A percentile compares a stretch with the other conserved stretches of the same genome.
Evolutionary conservation across 37 sponge, comb jelly and placozoan genomes (phyloP).

Genomic region (Chondrosia reniformis): DNA sequence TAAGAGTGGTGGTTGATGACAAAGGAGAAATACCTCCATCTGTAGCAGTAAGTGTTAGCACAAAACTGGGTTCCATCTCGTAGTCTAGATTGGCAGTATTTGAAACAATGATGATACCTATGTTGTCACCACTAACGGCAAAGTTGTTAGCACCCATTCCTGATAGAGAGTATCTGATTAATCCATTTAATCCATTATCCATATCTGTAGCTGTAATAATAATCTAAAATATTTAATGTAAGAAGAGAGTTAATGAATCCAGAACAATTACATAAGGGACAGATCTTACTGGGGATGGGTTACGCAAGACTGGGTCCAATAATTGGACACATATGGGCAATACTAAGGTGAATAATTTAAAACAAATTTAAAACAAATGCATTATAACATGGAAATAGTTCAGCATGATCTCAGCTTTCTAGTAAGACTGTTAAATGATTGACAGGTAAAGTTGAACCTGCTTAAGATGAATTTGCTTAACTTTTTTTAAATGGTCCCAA

Average conservation of each 20-base stretch:
- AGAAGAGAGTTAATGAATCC: neutral
- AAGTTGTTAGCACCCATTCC: constrained; percentile 25
- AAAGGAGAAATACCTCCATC: neutral
- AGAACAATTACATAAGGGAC: neutral
- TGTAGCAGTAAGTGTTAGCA: constrained; percentile 24
- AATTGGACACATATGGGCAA: too few relatives aligned
- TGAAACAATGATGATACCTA: constrained; percentile 40
- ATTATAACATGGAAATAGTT: too few relatives aligned
- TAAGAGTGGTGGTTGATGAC: neutral
- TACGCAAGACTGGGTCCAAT: too few relatives aligned
- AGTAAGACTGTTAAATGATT: too few relatives aligned
- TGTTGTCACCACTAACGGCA: constrained; percentile 35
- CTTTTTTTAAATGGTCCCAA: too few relatives aligned
- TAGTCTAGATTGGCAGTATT: constrained; percentile 39
- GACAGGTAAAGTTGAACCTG: too few relatives aligned
- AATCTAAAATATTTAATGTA: too few relatives aligned
- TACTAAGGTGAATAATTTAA: too few relatives aligned
- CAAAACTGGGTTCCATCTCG: constrained; percentile 27
- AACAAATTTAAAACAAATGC: too few relatives aligned
- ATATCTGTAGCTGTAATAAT: constrained; percentile 46
- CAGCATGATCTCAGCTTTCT: too few relatives aligned
- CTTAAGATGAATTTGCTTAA: too few relatives aligned
- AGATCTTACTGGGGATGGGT: too few relatives aligned
- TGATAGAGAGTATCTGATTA: constrained; percentile 43
- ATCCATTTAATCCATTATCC: constrained; percentile 14